phyloP scores from a whole-genome alignment of 2,888 invertebrate species.

The Metallyticus violacea region DNA sequence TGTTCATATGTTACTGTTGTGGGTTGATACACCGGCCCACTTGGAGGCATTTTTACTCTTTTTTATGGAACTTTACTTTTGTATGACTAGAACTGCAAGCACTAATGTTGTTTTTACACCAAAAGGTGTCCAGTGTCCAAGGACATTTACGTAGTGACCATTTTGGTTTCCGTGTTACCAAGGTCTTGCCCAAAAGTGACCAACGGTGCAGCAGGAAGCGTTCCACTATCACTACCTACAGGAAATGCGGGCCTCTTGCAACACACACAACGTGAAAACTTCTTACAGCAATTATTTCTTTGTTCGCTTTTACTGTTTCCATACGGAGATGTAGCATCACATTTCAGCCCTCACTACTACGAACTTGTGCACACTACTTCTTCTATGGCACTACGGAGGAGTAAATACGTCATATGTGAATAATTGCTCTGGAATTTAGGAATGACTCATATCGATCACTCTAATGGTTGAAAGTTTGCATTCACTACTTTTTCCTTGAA shows the following conservation, averaged over 20 bases:
- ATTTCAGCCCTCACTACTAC: too few species aligned
- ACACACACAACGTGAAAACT: not conserved
- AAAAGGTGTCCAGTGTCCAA: not conserved
- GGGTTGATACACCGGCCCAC: conserved; percentile 72
- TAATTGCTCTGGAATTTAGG: not conserved
- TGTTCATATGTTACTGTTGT: conserved; percentile 73
- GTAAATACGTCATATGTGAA: not conserved
- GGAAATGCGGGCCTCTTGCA: not conserved
- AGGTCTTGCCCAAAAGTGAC: conserved; percentile 26
- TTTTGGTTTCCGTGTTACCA: conserved; percentile 26
- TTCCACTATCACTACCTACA: not conserved
- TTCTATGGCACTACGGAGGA: not conserved
- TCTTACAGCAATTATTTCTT: not conserved
- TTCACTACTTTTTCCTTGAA: not conserved
- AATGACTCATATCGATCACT: not conserved
- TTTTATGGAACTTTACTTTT: not conserved
- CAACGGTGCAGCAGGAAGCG: not conserved
- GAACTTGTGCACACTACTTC: not conserved
- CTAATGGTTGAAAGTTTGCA: not conserved
- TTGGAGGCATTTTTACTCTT: conserved; percentile 55
- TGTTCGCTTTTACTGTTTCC: not conserved
- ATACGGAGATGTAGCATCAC: too few species aligned
- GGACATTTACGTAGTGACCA: conserved; percentile 11
- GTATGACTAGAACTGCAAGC: not conserved
- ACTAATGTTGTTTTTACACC: not conserved